Percentiles rank a stretch among this genome's conserved stretches.
These are phyloP conservation scores for Botia almorhae DNA, from an alignment of 2,797 vertebrate species.

Conservation along the genomic window DNA sequence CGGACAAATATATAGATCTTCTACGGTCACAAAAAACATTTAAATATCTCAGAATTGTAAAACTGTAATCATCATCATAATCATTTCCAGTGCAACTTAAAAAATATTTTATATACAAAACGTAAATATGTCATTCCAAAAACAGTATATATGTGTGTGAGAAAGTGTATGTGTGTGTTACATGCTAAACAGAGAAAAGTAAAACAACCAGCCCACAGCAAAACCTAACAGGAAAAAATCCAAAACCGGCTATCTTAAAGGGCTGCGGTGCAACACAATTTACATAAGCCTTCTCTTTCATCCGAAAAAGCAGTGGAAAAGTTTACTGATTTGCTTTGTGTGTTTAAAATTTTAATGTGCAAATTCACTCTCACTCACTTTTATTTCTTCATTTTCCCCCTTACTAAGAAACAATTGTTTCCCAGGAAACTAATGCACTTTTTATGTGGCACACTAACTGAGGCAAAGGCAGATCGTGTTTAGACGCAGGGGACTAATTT, in stretches of 20 bases:
- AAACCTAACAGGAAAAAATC: slow-evolving; percentile 56
- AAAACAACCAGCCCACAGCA: slow-evolving; percentile 52
- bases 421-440: slow-evolving; percentile 54
- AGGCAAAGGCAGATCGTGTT: slow-evolving; percentile 45
- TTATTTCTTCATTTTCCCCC: background rate
- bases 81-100: too few species aligned
- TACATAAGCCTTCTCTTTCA: slow-evolving; percentile 64
- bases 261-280: slow-evolving; percentile 55
- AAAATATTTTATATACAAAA: too few species aligned
- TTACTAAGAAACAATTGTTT: slow-evolving; percentile 45
- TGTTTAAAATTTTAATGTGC: slow-evolving; percentile 51
- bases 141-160: background rate
- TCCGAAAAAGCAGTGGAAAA: slow-evolving; percentile 58
- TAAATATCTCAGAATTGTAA: too few species aligned
- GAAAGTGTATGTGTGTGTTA: slow-evolving; percentile 28
- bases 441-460: slow-evolving; percentile 47
- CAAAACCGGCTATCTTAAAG: slow-evolving; percentile 56
- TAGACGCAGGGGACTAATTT: slow-evolving; percentile 49
- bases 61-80: too few species aligned
- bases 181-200: slow-evolving; percentile 40
- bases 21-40: too few species aligned
- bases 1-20: too few species aligned
- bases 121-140: too few species aligned
- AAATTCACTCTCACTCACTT: slow-evolving; percentile 32
- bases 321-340: slow-evolving; percentile 57